Base-by-base conservation (phyloP, 2,888 invertebrate species). In the Phortica okadai region DNA sequence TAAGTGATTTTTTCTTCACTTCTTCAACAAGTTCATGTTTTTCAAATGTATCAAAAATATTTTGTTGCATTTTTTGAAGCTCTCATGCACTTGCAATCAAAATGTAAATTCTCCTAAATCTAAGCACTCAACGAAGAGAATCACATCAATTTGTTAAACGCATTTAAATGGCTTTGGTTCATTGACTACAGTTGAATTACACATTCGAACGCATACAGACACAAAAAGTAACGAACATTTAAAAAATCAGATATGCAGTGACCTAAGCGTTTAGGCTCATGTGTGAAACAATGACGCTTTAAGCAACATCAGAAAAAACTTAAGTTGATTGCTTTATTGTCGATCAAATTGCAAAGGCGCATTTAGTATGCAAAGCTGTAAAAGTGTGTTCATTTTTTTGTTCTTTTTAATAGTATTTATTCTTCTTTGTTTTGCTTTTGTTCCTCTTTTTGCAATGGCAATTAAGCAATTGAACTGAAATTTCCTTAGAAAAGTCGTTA, bases 401-500 rank as follows among this genome's bases (percentile, higher is more conserved):
- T 59, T 16, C 21, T 59, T 58, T 58, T 7, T 58, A 11, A 8
- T 50, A 33, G 50, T 50, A 11, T 50, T 50, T 50, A 1, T 50
- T 1, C 1, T 5, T 2, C 7, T n/a, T 21, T 62, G 16, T 2
- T 21, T 21, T 62, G 59, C 25, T 21, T 6, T n/a, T 62, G 56
- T 6, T 62, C 7, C 16, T 7, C 7, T 10, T 62, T 62, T 16
- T 21, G 25, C 7, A n/a, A 25, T 10, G 59, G 59, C 59, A 25
- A 62, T 62, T 62, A 62, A 62, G 59, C 59, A 62, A 62, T 62
- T 25, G 59, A 62, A 62, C 4, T 25, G 59, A 62, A 21, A 62
- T 62, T 50, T 50, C 50, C 50, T 50, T 5, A 50, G 33, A 33
- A 14, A n/a, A 56, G 59, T 62, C 50, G 50, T 14, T 3, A 14